phyloP scores from a whole-genome alignment of 2,888 invertebrate genomes.

The Cyrtodaria siliqua region DNA sequence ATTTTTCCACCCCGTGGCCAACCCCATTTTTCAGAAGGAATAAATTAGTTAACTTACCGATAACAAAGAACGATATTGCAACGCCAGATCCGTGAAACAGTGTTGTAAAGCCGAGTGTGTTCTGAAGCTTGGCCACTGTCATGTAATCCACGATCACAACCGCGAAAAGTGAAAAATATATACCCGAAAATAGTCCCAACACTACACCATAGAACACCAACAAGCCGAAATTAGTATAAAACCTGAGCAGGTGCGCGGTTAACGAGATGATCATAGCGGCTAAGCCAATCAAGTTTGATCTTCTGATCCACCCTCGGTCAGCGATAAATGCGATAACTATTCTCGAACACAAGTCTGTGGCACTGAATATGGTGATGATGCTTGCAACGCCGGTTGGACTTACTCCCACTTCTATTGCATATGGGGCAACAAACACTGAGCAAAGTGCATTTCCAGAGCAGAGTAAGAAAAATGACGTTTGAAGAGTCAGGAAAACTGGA shows the following conservation, averaged over 20 bases:
- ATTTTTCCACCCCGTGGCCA: too few relatives aligned
- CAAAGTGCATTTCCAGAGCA: constrained; percentile 45
- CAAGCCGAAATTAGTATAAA: constrained; percentile 53
- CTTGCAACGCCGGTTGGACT: constrained; percentile 35
- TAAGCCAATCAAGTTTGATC: constrained; percentile 38
- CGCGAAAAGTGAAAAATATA: constrained; percentile 66
- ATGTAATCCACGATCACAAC: constrained; percentile 68
- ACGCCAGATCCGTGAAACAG: constrained; percentile 59
- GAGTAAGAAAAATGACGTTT: constrained; percentile 26
- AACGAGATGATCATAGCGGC: constrained; percentile 24
- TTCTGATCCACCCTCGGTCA: constrained; percentile 37
- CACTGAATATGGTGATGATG: constrained; percentile 47
- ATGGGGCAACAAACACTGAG: constrained; percentile 56
- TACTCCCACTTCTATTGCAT: constrained; percentile 46
- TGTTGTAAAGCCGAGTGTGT: constrained; percentile 63
- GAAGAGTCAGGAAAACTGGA: constrained; percentile 39
- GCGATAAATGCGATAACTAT: constrained; percentile 45
- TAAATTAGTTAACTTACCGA: constrained; percentile 68
- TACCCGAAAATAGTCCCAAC: constrained; percentile 65
- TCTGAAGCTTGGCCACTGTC: constrained; percentile 61
- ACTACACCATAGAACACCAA: constrained; percentile 58
- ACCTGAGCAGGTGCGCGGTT: constrained; percentile 21
- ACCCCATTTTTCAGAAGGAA: too few relatives aligned
- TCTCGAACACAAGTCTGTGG: constrained; percentile 45
- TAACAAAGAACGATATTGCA: constrained; percentile 51